phyloP scores from a whole-genome alignment of 30 jellyfish, hydroid and myxozoan species.

The Hydractinia symbiolongicarpus region DNA sequence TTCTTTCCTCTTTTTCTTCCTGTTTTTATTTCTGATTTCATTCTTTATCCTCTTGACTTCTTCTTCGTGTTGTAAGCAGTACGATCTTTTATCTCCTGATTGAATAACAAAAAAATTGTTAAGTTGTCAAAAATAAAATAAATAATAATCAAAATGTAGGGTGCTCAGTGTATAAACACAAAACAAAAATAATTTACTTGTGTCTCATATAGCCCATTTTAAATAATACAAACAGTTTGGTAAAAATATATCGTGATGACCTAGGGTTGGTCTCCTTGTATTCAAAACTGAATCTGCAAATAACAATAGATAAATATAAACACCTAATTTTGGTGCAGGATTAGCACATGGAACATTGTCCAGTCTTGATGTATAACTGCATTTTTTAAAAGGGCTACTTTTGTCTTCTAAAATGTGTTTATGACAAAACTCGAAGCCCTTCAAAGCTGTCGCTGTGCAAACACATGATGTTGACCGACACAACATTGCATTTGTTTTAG shows the following conservation, averaged over 20 bases:
- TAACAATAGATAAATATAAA: not conserved
- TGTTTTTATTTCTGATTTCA: not conserved
- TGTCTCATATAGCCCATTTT: not conserved
- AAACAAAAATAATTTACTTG: not conserved
- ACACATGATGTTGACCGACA: not conserved
- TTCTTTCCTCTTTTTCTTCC: not conserved
- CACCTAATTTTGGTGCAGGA: constrained; percentile 88
- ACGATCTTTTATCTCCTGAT: not conserved
- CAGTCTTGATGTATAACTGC: constrained; percentile 66
- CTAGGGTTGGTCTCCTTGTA: too few relatives aligned
- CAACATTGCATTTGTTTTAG: not conserved
- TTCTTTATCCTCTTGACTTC: not conserved
- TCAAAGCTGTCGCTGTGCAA: not conserved
- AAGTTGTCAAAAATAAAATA: too few relatives aligned
- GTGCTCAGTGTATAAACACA: too few relatives aligned
- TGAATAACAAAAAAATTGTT: not conserved
- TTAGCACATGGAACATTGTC: constrained; percentile 60
- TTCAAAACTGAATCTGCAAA: too few relatives aligned
- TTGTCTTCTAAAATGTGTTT: constrained; percentile 80
- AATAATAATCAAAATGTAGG: not conserved
- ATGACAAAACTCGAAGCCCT: constrained; percentile 69
- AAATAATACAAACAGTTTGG: not conserved
- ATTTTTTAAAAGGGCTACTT: constrained; percentile 82
- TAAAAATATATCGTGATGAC: not conserved
- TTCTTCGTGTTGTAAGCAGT: constrained; percentile 5